A percentile compares a stretch with the other conserved stretches of the same genome.
phyloP scores from a whole-genome alignment of 2,113 vertebrate species.

The Carassius carassius region DNA sequence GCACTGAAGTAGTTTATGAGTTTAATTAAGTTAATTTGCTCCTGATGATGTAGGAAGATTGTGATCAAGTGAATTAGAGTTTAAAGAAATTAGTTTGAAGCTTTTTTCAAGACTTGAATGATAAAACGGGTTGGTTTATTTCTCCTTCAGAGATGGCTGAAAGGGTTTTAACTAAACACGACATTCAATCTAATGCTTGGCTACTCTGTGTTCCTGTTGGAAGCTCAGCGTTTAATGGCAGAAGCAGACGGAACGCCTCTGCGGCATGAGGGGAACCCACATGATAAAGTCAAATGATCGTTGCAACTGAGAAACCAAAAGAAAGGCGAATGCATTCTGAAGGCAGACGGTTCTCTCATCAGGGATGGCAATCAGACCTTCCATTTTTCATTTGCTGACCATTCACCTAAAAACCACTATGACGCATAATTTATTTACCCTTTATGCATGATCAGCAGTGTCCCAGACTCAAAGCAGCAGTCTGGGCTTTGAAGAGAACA shows the following conservation, averaged over 20 bases:
- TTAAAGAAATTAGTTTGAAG: not conserved
- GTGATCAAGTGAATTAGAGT: not conserved
- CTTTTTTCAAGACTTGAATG: slow-evolving; percentile 18
- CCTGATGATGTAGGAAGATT: not conserved
- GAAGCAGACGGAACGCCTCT: slow-evolving; percentile 53
- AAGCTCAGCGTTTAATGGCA: slow-evolving; percentile 55
- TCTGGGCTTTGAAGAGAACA: not conserved
- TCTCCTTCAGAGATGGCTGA: slow-evolving; percentile 42
- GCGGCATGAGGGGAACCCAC: slow-evolving; percentile 29
- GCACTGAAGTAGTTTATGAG: not conserved
- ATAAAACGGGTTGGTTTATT: slow-evolving; percentile 37
- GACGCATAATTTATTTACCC: slow-evolving; percentile 45
- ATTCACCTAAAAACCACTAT: slow-evolving; percentile 46
- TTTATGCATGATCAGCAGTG: slow-evolving; percentile 52
- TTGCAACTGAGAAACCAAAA: slow-evolving; percentile 52
- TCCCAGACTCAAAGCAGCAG: slow-evolving; percentile 6
- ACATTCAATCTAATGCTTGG: slow-evolving; percentile 36
- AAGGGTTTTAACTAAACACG: slow-evolving; percentile 41
- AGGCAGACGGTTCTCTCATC: slow-evolving; percentile 54
- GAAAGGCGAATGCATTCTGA: slow-evolving; percentile 49
- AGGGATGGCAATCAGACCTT: slow-evolving; percentile 39
- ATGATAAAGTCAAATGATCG: slow-evolving; percentile 53
- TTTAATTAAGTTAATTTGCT: not conserved
- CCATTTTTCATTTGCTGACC: slow-evolving; percentile 52
- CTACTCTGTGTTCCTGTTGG: slow-evolving; percentile 50